A percentile compares a stretch with the other conserved stretches of the same genome.
Conservation (phyloP, 2,113 vertebrate genomes). For the Malurus elegans region DNA sequence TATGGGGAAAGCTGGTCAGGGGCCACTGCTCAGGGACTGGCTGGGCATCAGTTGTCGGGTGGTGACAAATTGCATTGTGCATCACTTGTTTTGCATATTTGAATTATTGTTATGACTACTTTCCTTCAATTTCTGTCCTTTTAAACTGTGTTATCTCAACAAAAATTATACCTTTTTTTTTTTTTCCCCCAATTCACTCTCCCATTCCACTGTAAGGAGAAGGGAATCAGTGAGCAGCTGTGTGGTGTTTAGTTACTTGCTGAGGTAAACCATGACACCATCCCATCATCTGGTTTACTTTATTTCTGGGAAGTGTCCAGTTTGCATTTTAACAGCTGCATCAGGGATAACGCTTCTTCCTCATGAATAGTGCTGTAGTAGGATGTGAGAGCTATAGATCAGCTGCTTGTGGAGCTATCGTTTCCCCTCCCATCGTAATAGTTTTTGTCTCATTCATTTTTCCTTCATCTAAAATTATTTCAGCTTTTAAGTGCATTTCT, state of each 20-base stretch:
- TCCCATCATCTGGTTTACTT: background rate
- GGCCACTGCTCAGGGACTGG: background rate
- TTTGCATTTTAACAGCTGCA: background rate
- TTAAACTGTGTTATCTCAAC: background rate
- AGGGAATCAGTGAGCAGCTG: background rate
- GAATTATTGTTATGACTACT: background rate
- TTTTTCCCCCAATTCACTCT: background rate
- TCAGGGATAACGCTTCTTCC: background rate
- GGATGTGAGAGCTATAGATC: background rate
- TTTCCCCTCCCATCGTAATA: background rate
- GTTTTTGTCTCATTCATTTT: background rate
- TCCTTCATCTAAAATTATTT: background rate
- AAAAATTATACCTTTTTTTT: background rate
- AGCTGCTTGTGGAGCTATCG: background rate
- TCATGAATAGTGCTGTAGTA: background rate
- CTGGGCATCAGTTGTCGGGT: background rate
- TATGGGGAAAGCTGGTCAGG: background rate
- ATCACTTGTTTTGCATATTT: background rate
- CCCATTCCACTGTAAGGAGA: background rate
- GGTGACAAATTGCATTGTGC: background rate
- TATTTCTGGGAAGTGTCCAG: background rate
- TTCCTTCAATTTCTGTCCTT: background rate
- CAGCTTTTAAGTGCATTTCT: background rate
- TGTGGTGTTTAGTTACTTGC: background rate
- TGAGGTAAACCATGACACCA: background rate